Conservation (phyloP, 2,888 invertebrate species). For the Erebia aethiops region DNA sequence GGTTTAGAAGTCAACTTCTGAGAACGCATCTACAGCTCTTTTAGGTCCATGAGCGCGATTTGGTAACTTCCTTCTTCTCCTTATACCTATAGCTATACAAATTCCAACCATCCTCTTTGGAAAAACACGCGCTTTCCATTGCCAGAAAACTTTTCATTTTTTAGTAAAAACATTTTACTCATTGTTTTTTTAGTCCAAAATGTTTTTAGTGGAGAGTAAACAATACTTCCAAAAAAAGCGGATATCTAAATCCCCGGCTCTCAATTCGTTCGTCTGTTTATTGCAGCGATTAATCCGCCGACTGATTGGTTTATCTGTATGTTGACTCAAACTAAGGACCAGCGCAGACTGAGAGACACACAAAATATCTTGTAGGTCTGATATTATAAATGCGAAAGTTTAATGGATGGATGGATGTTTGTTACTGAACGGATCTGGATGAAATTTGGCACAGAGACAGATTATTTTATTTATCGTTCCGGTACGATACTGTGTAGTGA, state of each 20-base stretch:
- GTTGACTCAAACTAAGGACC: conserved; percentile 9
- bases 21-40: too few relatives aligned
- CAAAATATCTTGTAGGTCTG: too few relatives aligned
- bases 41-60: background rate
- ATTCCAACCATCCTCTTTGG: background rate
- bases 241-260: conserved; percentile 23
- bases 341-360: too few relatives aligned
- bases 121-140: background rate
- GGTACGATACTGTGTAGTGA: too few relatives aligned
- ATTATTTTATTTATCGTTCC: too few relatives aligned
- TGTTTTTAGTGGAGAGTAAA: conserved; percentile 10
- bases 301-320: conserved; percentile 38
- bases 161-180: too few relatives aligned
- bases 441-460: too few relatives aligned
- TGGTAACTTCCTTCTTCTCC: background rate
- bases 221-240: conserved; percentile 8
- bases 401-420: too few relatives aligned
- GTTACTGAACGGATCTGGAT: too few relatives aligned
- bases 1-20: too few relatives aligned
- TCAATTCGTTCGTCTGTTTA: conserved; percentile 22
- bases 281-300: conserved; percentile 41
- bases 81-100: background rate
- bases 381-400: too few relatives aligned
- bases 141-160: background rate
- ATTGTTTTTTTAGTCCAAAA: conserved; percentile 4